These are phyloP conservation scores for Pseudopipra pipra DNA, from an alignment of 2,113 vertebrate species.

Conservation along the genomic window DNA sequence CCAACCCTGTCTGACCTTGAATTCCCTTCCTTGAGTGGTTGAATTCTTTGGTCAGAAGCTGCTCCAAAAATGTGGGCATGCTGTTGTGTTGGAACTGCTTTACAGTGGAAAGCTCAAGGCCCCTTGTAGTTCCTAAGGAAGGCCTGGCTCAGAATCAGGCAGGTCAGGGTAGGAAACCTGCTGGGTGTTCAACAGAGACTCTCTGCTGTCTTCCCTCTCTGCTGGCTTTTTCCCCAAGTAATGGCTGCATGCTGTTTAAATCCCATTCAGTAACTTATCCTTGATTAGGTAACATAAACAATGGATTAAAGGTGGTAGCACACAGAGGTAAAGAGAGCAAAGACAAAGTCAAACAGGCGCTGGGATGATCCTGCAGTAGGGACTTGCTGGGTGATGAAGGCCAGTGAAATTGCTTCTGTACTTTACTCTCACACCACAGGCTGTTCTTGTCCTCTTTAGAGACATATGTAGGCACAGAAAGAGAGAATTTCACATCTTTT, in stretches of 20 bases:
- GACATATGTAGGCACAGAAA: not conserved
- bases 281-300: not conserved
- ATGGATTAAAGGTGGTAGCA: not conserved
- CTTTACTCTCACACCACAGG: not conserved
- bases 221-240: not conserved
- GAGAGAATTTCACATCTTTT: not conserved
- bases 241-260: not conserved
- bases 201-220: not conserved
- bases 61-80: not conserved
- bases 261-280: not conserved
- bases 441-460: not conserved
- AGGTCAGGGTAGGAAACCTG: not conserved
- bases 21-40: not conserved
- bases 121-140: not conserved
- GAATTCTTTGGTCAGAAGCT: not conserved
- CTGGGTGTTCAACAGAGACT: not conserved
- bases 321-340: not conserved
- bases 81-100: not conserved
- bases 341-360: not conserved
- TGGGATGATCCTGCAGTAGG: not conserved
- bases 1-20: not conserved
- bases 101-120: not conserved
- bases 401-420: not conserved
- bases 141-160: not conserved
- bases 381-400: not conserved